Base-by-base conservation (phyloP, 2,113 vertebrate species). In the Tyto alba region DNA sequence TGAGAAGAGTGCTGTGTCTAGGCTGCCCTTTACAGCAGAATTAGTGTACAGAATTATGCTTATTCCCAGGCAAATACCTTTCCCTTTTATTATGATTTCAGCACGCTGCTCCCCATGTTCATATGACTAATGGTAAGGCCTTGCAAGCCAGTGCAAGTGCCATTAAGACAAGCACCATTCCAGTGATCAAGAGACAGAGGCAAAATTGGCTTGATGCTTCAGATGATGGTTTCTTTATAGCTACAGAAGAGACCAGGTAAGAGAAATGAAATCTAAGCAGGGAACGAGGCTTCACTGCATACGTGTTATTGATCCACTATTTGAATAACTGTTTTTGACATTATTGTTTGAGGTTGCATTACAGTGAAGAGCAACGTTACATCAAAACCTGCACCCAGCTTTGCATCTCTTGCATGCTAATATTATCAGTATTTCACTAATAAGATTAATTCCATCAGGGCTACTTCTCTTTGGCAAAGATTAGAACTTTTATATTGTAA, bases 211-310 rank as follows among this genome's bases (percentile, higher is more conserved):
- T 99, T 30, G 98, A 99, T 94, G 98, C 98, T 76, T 98, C 99
- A 32, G 98, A 99, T 71, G 99, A 99, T 98, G 98, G 98, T 97
- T 99, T 99, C 97, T 99, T 99, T 96, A 98, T 99, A 84, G 99
- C 98, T 96, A 99, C 98, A 94, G 97, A 98, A 98, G 99, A 99
- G 98, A 99, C 99, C 97, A 99, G 99, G 99, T 99, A 98, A 97
- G 97, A 87, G 74, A 88, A 85, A 63, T 34, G 8, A 84, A 89
- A 59, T 30, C 45, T 60, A 68, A 66, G 45, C 53, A 53, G 64
- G 56, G 80, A 90, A 64, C 2, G 2, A 88, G 80, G 40, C 95
- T 98, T 95, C 93, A 96, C 92, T 97, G 95, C 84, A 55, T 88
- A 88, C 67, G 1, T 90, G 82, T 85, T 88, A 63, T 14, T 84